A percentile compares a stretch with the other conserved stretches of the same genome.
Conservation (phyloP, 2,797 vertebrate species). For the Megalops cyprinoides region DNA sequence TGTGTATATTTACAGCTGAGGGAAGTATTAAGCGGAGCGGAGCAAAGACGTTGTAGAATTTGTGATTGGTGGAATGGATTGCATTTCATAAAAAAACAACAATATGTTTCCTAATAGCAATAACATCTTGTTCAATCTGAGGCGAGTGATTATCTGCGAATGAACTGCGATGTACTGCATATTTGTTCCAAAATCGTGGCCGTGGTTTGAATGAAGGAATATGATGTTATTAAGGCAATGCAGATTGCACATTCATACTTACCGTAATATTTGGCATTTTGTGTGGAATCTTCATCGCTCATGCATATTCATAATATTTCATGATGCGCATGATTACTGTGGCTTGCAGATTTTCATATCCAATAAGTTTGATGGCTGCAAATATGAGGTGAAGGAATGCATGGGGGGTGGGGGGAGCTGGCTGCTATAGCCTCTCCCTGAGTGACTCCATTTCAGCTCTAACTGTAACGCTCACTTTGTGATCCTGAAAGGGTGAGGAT, state of each 20-base stretch:
- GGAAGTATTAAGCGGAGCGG: not conserved
- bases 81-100: no score
- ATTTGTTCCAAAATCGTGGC: no score
- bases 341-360: not conserved
- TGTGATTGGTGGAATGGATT: not conserved
- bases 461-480: not conserved
- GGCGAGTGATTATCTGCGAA: not conserved
- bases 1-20: not conserved
- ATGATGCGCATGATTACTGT: not conserved
- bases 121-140: no score
- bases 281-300: not conserved
- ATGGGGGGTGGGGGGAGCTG: not conserved
- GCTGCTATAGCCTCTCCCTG: not conserved
- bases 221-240: not conserved
- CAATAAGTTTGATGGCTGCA: not conserved
- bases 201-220: no score
- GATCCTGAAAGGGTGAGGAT: not conserved
- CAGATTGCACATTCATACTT: not conserved
- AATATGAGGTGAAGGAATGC: conserved; percentile 16
- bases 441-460: not conserved
- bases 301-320: not conserved
- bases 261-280: not conserved
- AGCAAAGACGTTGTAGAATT: not conserved
- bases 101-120: no score
- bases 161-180: not conserved